Evolutionary conservation across 2,797 vertebrate genomes (phyloP), one percentile per base, ranked within the genome.

Genomic region (Luscinia luscinia): DNA sequence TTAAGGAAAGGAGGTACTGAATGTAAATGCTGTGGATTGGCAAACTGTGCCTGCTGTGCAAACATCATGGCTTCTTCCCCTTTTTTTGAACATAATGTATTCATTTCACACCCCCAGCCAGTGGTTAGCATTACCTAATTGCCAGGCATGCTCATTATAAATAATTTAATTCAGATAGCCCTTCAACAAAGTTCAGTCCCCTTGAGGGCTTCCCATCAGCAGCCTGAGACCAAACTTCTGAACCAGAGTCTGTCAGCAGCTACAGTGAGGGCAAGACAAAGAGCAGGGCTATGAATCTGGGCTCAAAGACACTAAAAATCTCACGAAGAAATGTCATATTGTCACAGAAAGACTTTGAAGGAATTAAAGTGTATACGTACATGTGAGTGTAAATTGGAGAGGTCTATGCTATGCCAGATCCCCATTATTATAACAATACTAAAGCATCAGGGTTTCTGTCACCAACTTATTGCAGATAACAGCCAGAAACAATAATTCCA

Each of bases 131-230:
- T 36, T 74, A 52, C 80, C 75, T 81, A 66, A 40, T 63, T 91
- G 79, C 64, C 77, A 70, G 51, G 45, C 66, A 38, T 30, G 40
- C 40, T 95, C 72, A 55, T 96, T 93, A 93, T 41, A 75, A 84
- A 73, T 95, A 94, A 94, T 89, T 87, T 93, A 34, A 96, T 94
- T 89, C 89, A 64, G 51, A 86, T 18, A 87, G 58, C 43, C 49
- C 69, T 86, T 81, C 73, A 69, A 49, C 26, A 75, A 85, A 93
- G 86, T 84, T 87, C 86, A 87, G 34, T 77, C 40, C 70, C 45
- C 0, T 0, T 46, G 81, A 84, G 85, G 46, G 40, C 72, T 94
- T 84, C 75, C 30, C 40, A 63, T 8, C 15, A 55, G 17, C 78
- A 83, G 48, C 51, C 69, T 15, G 23, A 73, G 62, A 58, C 34